phyloP scores from a whole-genome alignment of 1,140 invertebrate species.

The Arctopsyche grandis region DNA sequence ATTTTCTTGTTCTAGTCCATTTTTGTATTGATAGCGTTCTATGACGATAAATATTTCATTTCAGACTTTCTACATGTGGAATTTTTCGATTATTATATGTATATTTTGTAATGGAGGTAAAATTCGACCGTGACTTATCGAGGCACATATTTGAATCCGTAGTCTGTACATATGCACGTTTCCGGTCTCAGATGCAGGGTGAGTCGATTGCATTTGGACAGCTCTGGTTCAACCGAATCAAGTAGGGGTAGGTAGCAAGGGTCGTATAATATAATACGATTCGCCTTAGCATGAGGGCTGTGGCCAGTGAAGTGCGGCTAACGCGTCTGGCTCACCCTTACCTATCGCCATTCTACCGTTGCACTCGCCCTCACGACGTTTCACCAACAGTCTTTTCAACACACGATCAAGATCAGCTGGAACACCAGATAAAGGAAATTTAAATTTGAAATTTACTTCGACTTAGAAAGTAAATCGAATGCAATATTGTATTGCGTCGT shows the following conservation, averaged over 20 bases:
- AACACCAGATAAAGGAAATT: no score
- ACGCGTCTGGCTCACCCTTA: conserved; percentile 44
- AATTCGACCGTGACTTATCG: no score
- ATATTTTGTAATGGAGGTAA: no score
- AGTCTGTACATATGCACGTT: neutral
- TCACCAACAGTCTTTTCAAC: conserved; percentile 19
- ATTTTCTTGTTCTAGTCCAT: no score
- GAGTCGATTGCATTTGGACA: neutral
- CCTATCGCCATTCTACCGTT: conserved; percentile 18
- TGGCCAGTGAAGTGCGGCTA: conserved; percentile 49
- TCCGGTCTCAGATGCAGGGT: neutral
- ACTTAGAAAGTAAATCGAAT: no score
- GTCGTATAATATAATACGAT: conserved; percentile 49
- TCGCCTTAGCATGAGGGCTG: conserved; percentile 43
- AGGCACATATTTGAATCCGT: no score
- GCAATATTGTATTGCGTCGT: no score
- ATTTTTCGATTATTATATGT: no score
- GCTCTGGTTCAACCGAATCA: neutral
- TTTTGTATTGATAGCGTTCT: no score
- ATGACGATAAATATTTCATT: no score
- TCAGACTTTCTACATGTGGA: no score
- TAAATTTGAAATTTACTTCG: no score
- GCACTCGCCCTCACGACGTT: conserved; percentile 17
- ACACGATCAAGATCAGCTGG: conserved; percentile 9
- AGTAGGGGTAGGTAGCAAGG: neutral